Conservation (phyloP, 2,113 vertebrate species). For the Phrynosoma blainvillii region DNA sequence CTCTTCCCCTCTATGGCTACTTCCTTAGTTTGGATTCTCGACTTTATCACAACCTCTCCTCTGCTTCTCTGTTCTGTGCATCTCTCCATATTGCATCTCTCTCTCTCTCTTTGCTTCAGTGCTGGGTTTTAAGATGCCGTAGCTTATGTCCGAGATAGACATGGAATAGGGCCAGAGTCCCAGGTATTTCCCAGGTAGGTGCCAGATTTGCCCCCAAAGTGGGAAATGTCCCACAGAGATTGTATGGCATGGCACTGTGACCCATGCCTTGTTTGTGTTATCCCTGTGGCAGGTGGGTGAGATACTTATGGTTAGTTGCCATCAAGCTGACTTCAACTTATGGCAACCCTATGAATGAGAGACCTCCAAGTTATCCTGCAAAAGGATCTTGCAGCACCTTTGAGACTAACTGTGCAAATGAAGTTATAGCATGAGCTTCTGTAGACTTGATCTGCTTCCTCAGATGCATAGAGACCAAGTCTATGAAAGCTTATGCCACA, state of each 20-base stretch:
- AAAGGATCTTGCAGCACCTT: too few relatives aligned
- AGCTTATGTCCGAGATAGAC: not conserved
- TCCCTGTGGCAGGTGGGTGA: not conserved
- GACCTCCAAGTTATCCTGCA: too few relatives aligned
- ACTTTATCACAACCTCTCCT: not conserved
- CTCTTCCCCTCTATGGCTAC: not conserved
- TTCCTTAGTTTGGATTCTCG: too few relatives aligned
- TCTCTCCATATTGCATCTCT: not conserved
- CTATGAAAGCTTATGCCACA: too few relatives aligned
- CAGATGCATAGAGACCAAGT: too few relatives aligned
- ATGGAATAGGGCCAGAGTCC: not conserved
- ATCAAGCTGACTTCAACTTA: too few relatives aligned
- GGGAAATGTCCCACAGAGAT: not conserved
- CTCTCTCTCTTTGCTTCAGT: not conserved
- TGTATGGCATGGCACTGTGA: too few relatives aligned
- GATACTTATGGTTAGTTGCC: too few relatives aligned
- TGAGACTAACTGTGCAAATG: too few relatives aligned
- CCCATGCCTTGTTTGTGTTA: not conserved
- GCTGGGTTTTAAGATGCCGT: not conserved
- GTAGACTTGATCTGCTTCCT: too few relatives aligned
- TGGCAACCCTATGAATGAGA: too few relatives aligned
- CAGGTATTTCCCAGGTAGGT: conserved; percentile 13
- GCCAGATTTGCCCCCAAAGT: not conserved
- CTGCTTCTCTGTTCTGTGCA: not conserved
- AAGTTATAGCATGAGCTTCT: too few relatives aligned